Evolutionary conservation across 2,113 vertebrate species (phyloP), one percentile per base, ranked within the genome.

Genomic region (Pseudorasbora parva): DNA sequence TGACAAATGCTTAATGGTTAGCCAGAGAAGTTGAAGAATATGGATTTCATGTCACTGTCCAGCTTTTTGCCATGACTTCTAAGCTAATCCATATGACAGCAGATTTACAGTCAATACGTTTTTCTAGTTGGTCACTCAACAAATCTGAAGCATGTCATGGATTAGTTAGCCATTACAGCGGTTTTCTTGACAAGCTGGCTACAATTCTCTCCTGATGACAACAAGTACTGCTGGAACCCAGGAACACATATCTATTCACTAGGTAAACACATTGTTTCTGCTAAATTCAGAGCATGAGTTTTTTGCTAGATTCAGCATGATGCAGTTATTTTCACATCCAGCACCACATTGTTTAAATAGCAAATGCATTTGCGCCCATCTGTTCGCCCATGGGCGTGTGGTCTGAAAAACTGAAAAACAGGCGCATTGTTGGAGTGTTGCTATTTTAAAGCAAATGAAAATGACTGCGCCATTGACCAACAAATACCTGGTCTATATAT

Each of bases 101-200:
- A 80, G 78, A 80, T 66, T 51, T 80, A 37, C 78, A 66, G 60
- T 80, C 78, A 33, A 80, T 80, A 66, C 0, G 23, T 30, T 80
- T 8, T 66, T 80, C 43, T 80, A 80, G 78, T 33, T 51, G 23
- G 25, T 80, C 60, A 66, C 43, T 66, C 78, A 21, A 15, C 60
- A 80, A 80, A 51, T 66, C 27, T 33, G 43, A 66, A 66, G 12
- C 43, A 64, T 47, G 57, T 30, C 51, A 66, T 80, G 78, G 78
- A 80, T 80, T 80, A 59, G 33, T 57, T 60, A 30, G 60, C 23
- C 25, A 75, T 75, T 75, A 49, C 25, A 14, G 4, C 17, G 21
- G 41, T 64, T 80, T 51, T 80, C 45, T 51, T 66, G 59, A 66
- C 78, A 60, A 0, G 12, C 75, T 43, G 41, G 56, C 23, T 2